Conservation (phyloP, 2,797 vertebrate species). For the Antennarius maculatus region DNA sequence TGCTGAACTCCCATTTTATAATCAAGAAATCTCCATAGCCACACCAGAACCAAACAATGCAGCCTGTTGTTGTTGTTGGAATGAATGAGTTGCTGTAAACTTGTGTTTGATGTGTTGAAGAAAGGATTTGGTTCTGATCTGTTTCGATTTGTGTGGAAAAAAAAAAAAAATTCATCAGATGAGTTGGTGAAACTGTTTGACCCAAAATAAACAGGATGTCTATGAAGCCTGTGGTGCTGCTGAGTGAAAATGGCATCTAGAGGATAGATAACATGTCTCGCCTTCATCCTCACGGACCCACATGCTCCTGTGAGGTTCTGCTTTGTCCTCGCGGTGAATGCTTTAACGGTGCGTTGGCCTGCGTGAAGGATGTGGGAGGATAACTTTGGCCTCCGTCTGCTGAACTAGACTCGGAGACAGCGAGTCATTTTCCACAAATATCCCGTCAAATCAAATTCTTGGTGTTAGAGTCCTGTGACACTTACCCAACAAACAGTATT, state of each 20-base stretch:
- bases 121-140: conserved; percentile 20
- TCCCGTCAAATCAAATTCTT: conserved; percentile 22
- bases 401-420: conserved; percentile 36
- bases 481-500: conserved; percentile 15
- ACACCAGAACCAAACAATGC: conserved; percentile 20
- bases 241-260: conserved; percentile 33
- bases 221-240: conserved; percentile 1
- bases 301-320: conserved; percentile 39
- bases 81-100: neutral
- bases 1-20: conserved; percentile 48
- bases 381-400: conserved; percentile 34
- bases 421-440: conserved; percentile 48
- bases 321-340: conserved; percentile 27
- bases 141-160: conserved; percentile 17
- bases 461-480: conserved; percentile 33
- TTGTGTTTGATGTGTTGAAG: neutral
- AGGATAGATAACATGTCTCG: conserved; percentile 41
- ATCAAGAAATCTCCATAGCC: conserved; percentile 42
- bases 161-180: conserved; percentile 14
- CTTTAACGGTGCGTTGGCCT: conserved; percentile 52
- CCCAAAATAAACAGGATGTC: conserved; percentile 58
- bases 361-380: conserved; percentile 59
- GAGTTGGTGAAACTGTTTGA: conserved; percentile 11
- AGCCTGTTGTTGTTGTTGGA: conserved; percentile 23
- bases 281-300: conserved; percentile 36